Percentiles rank a stretch among this genome's conserved stretches.
Conservation (phyloP, 2,797 vertebrate species). For the Meda fulgida region DNA sequence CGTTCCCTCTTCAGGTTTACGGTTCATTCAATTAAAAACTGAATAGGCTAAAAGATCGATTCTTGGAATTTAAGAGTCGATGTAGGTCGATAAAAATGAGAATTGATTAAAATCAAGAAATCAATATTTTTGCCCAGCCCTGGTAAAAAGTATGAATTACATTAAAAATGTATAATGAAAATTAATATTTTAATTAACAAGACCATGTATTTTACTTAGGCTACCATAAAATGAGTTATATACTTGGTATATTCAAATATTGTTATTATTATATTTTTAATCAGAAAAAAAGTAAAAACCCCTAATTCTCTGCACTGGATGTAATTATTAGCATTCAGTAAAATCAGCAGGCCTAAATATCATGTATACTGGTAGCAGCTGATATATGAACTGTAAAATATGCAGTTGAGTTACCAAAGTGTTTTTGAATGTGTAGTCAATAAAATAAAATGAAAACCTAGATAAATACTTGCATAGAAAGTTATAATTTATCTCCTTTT, state of each 20-base stretch:
- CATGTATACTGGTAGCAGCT: neutral
- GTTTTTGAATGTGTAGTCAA: neutral
- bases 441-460: neutral
- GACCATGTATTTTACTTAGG: neutral
- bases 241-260: neutral
- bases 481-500: neutral
- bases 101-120: neutral
- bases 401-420: neutral
- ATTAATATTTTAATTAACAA: neutral
- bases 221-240: neutral
- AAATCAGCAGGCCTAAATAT: neutral
- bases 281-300: neutral
- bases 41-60: too few species aligned
- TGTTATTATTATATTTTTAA: neutral
- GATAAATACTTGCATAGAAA: neutral
- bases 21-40: too few species aligned
- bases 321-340: neutral
- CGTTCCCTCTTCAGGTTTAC: too few species aligned
- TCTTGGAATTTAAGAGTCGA: too few species aligned
- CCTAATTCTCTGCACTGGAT: neutral
- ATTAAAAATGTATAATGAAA: neutral
- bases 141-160: neutral
- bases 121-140: neutral
- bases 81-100: too few species aligned
- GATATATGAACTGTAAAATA: neutral